Base-by-base conservation (phyloP, 2,797 vertebrate genomes). In the Tinamus major region DNA sequence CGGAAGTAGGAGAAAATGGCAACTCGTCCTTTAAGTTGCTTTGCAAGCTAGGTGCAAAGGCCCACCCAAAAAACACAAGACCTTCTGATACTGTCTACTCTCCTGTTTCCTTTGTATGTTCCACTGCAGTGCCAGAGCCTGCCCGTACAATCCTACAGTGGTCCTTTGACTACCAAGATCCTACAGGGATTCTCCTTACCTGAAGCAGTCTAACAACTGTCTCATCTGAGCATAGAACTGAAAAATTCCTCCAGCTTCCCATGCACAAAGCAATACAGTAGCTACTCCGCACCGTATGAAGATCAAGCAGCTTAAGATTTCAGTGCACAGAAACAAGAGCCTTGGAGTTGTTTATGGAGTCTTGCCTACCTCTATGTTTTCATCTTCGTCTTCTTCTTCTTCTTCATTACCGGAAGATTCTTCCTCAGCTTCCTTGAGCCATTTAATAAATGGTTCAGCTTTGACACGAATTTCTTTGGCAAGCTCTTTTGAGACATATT, bases 341-440 rank as follows among this genome's bases (percentile, higher is more conserved):
- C 24, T 1, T 7, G 5, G 29, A 55, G 16, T 2, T 31, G 9
- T 10, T 61, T 4, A 27, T 13, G 49, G 24, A 7, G 14, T 69
- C 17, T 44, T 68, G 39, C 91, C 35, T 96, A 98, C 98, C 97
- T 98, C 98, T 91, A 98, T 97, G 20, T 99, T 99, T 87, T 98
- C 98, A 56, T 99, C 99, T 68, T 99, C 99, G 53, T 98, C 98
- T 5, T 98, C 98, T 23, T 99, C 98, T 31, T 99, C 99, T 23
- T 99, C 98, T 31, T 99, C 99, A 55, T 98, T 99, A 94, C 98
- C 99, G 87, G 98, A 99, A 78, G 99, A 99, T 97, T 99, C 99
- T 94, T 99, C 99, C 96, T 99, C 99, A 5, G 99, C 99, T 97
- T 99, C 99, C 96, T 99, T 99, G 89, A 99, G 98, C 99, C 99